These are phyloP conservation scores for Saturnia pavonia DNA, from an alignment of 2,888 invertebrate genomes.

Conservation along the genomic window DNA sequence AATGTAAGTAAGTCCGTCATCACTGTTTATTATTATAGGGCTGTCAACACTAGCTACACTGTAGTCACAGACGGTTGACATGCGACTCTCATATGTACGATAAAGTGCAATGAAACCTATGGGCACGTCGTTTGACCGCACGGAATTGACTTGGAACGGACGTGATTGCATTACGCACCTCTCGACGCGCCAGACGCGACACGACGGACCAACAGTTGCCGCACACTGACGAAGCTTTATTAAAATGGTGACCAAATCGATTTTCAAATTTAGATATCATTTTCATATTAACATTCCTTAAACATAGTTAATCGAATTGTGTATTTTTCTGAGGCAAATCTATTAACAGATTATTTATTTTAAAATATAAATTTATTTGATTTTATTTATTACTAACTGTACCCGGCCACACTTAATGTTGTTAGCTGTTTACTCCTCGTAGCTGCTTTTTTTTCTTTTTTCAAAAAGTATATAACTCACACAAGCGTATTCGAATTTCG, in stretches of 20 bases:
- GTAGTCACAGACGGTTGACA: not conserved
- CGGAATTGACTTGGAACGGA: conserved; percentile 46
- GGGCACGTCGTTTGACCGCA: conserved; percentile 36
- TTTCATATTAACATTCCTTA: too few species aligned
- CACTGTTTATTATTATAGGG: not conserved
- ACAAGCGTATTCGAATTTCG: too few species aligned
- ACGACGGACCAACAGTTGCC: conserved; percentile 23
- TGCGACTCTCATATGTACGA: not conserved
- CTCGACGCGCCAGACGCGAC: conserved; percentile 25
- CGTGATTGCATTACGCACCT: conserved; percentile 51
- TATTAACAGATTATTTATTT: too few species aligned
- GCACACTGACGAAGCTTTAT: conserved; percentile 7
- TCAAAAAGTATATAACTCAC: too few species aligned
- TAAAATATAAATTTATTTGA: too few species aligned
- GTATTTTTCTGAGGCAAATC: too few species aligned
- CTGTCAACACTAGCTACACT: not conserved
- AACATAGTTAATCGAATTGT: too few species aligned
- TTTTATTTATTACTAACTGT: too few species aligned
- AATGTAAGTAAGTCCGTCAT: not conserved
- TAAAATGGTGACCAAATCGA: not conserved
- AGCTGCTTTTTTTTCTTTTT: too few species aligned
- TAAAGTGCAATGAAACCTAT: not conserved
- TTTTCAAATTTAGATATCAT: conserved; percentile 2
- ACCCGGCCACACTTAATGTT: too few species aligned
- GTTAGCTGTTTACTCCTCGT: too few species aligned